Conservation (phyloP, 2,113 vertebrate species). For the Solenodon paradoxus region DNA sequence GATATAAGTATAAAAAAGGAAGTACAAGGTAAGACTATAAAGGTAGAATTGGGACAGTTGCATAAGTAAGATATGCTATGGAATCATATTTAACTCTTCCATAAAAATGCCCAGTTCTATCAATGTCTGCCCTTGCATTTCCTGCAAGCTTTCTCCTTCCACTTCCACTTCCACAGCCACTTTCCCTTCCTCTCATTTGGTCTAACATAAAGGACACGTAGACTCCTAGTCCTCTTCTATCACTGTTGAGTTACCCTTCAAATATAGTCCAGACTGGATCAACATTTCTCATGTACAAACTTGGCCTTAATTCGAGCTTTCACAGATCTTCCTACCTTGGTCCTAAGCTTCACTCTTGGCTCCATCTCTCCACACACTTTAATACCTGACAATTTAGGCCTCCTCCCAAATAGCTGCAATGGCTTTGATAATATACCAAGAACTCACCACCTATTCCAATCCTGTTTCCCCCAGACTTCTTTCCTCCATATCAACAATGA, state of each 20-base stretch:
- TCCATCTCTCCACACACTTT: not conserved
- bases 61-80: not conserved
- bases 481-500: not conserved
- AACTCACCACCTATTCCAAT: no score
- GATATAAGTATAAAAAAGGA: not conserved
- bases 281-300: not conserved
- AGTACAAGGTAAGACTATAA: not conserved
- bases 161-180: not conserved
- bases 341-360: not conserved
- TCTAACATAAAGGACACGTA: not conserved
- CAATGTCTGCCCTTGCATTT: not conserved
- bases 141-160: not conserved
- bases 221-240: not conserved
- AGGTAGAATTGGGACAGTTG: not conserved
- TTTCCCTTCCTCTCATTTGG: not conserved
- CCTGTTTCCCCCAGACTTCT: no score
- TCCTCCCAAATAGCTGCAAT: not conserved
- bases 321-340: not conserved
- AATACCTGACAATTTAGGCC: not conserved
- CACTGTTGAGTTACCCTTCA: not conserved
- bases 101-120: not conserved
- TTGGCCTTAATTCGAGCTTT: not conserved
- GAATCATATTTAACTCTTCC: not conserved
- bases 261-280: not conserved
- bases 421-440: not conserved